Percentiles rank a stretch among this genome's conserved stretches.
Evolutionary conservation across 2,888 invertebrate genomes (phyloP).

Genomic region (Rhingia campestris): DNA sequence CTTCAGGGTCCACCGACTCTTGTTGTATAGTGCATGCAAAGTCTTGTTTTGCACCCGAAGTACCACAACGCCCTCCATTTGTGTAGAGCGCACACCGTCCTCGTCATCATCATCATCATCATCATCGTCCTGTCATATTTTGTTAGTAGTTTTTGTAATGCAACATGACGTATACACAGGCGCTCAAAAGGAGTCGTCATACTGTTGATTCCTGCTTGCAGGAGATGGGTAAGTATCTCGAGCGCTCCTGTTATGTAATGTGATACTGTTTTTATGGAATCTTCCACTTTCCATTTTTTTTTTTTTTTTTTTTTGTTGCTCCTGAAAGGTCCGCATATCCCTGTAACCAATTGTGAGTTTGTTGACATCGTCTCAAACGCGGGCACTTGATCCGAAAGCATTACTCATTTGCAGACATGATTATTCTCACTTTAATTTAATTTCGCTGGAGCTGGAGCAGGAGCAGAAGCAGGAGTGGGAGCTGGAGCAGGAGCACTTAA

Average conservation of each 20-base stretch:
- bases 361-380: conserved; percentile 73
- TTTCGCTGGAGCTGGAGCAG: conserved; percentile 41
- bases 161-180: conserved; percentile 39
- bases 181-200: conserved; percentile 45
- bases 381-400: conserved; percentile 67
- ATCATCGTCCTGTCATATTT: conserved; percentile 66
- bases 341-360: conserved; percentile 69
- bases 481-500: conserved; percentile 50
- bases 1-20: conserved; percentile 68
- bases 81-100: neutral
- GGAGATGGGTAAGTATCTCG: conserved; percentile 3
- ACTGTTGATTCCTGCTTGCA: conserved; percentile 40
- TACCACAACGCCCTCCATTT: neutral
- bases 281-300: conserved; percentile 14
- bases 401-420: conserved; percentile 71
- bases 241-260: conserved; percentile 40
- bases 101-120: conserved; percentile 26
- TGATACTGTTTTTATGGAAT: conserved; percentile 45
- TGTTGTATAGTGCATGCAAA: conserved; percentile 49
- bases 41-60: conserved; percentile 11
- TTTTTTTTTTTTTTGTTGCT: conserved; percentile 1
- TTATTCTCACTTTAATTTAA: conserved; percentile 66
- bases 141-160: conserved; percentile 64
- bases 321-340: conserved; percentile 23
- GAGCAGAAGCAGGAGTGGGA: conserved; percentile 6